These are phyloP conservation scores for Pangasius mekongensis DNA, from an alignment of 2,797 vertebrate species.

Conservation along the genomic window DNA sequence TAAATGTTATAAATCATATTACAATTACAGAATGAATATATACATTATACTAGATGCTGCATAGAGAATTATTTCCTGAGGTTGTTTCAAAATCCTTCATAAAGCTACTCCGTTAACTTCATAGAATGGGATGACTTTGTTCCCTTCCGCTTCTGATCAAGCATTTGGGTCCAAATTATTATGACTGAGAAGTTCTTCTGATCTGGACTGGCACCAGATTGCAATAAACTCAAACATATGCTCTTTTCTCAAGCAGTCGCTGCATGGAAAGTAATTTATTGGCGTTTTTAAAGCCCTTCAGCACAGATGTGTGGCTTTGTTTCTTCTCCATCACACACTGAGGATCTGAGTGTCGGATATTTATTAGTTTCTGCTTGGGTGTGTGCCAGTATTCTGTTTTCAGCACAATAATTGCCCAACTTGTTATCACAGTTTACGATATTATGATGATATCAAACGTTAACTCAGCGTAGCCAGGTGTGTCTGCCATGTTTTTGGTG, in stretches of 20 bases:
- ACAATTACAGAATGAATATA: neutral
- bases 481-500: neutral
- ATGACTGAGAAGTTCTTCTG: conserved; percentile 6
- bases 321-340: conserved; percentile 33
- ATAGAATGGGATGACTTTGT: neutral
- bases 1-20: neutral
- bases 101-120: neutral
- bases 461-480: conserved; percentile 1
- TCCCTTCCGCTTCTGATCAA: conserved; percentile 13
- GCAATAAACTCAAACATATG: conserved; percentile 28
- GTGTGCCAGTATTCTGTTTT: neutral
- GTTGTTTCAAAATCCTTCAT: neutral
- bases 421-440: conserved; percentile 12
- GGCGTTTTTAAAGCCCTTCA: conserved; percentile 44
- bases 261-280: conserved; percentile 46
- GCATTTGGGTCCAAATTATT: neutral
- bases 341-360: conserved; percentile 34
- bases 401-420: neutral
- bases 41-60: neutral
- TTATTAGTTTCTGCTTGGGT: conserved; percentile 45
- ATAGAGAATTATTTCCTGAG: neutral
- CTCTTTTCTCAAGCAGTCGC: conserved; percentile 30
- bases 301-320: conserved; percentile 47
- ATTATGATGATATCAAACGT: neutral
- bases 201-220: conserved; percentile 17